Base-by-base conservation (phyloP, 1,140 invertebrate species). In the Penaeus indicus region DNA sequence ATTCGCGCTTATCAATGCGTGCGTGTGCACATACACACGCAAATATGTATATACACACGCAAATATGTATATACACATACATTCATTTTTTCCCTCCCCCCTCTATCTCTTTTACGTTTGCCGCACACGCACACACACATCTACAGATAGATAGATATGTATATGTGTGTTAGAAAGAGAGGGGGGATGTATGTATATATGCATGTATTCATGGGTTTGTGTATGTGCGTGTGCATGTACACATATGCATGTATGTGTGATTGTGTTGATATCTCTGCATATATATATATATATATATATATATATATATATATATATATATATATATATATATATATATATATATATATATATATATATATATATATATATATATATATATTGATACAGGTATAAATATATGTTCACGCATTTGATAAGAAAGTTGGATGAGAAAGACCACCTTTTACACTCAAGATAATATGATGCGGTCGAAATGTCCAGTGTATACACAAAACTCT, bases 211-310 rank as follows among this genome's bases (percentile, higher is more conserved):
- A 77, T n/a, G 22, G 32, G 72, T n/a, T 77, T 22, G 16, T 38
- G 32, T 18, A 38, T 19, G 4, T 32, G 22, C 32, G 18, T 77
- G 32, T 77, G 72, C 25, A 25, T 1, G 32, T 3, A 25, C 32
- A 25, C 25, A 77, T 38, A 77, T n/a, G 32, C 18, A n/a, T n/a
- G 72, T 38, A 27, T 77, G 32, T 27, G 32, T 77, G 32, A 32
- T 32, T 32, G 32, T 32, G 32, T 32, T 2, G 2, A 32, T 32
- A 32, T 32, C 32, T 32, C 32, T 32, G 32, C 32, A 77, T 77
- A n/a, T 77, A 25, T 77, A n/a, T 25, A 77, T 77, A 77, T 77
- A 77, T 77, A 77, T 77, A 77, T 77, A 77, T 77, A 77, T 77
- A 77, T 77, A 77, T 77, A 77, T 25, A 1, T 77, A 77, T 77